These are phyloP conservation scores for Gnathonemus longibarbis DNA, from an alignment of 2,113 vertebrate species.

Conservation along the genomic window DNA sequence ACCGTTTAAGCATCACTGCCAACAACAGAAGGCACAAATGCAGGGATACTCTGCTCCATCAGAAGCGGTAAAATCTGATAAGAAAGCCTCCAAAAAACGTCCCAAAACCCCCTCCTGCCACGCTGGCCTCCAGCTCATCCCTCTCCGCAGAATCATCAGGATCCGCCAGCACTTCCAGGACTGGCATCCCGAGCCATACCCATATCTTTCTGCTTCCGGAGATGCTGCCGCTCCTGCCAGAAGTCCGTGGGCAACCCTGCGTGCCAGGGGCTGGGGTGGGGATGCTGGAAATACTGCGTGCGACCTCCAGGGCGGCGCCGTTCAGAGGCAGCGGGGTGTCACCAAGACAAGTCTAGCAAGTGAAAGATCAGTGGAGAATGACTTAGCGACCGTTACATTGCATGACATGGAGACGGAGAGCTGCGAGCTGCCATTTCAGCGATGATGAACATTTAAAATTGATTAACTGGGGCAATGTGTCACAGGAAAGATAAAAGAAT, in stretches of 20 bases:
- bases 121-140: neutral
- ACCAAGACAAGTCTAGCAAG: neutral
- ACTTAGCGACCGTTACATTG: neutral
- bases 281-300: neutral
- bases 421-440: neutral
- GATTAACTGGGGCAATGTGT: conserved; percentile 3
- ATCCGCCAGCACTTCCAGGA: neutral
- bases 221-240: neutral
- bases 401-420: neutral
- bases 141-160: neutral
- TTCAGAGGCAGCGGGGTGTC: neutral
- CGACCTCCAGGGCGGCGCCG: neutral
- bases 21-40: neutral
- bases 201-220: neutral
- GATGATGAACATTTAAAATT: neutral
- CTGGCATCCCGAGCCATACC: neutral
- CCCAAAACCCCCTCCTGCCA: neutral
- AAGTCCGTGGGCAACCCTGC: neutral
- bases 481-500: neutral
- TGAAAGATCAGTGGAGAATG: neutral
- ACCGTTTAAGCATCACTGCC: neutral
- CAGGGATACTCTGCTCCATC: neutral
- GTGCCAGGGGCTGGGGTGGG: neutral
- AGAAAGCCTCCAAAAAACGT: neutral
- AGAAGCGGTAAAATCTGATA: neutral